Conservation (phyloP, 2,113 vertebrate genomes). For the Pomatorhinus ruficollis region DNA sequence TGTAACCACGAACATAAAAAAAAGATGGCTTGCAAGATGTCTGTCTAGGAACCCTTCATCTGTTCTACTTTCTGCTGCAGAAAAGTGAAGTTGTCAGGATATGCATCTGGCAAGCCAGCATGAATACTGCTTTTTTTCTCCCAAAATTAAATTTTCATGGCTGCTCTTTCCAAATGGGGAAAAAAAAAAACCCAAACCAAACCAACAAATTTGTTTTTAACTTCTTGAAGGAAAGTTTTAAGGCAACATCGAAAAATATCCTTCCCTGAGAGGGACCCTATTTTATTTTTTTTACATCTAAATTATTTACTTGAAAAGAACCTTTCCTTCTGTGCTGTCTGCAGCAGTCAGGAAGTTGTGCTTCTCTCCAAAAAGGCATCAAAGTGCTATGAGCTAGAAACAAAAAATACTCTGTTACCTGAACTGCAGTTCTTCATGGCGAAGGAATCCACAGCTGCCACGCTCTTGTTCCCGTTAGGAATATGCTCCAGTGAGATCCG, state of each 20-base stretch:
- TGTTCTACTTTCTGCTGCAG: not conserved
- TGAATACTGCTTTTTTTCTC: not conserved
- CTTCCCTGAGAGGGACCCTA: not conserved
- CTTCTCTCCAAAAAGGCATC: not conserved
- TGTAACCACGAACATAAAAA: not conserved
- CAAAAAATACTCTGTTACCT: constrained; percentile 66
- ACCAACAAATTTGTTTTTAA: not conserved
- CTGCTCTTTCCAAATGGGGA: not conserved
- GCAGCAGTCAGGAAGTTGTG: not conserved
- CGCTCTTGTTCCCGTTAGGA: constrained; percentile 60
- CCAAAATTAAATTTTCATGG: not conserved
- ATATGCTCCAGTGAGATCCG: constrained; percentile 77
- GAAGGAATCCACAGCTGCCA: constrained; percentile 78
- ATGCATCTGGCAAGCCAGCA: not conserved
- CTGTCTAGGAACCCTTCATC: not conserved
- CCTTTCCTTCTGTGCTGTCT: not conserved
- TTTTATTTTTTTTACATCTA: not conserved
- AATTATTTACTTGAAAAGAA: not conserved
- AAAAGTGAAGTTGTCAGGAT: not conserved
- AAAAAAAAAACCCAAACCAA: not conserved
- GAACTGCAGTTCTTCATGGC: constrained; percentile 80
- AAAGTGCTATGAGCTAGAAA: not conserved
- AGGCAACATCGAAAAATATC: not conserved
- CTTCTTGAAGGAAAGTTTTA: not conserved
- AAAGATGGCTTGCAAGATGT: not conserved